Evolutionary conservation across 2,113 vertebrate species (phyloP).

Genomic region (Pristiophorus japonicus): DNA sequence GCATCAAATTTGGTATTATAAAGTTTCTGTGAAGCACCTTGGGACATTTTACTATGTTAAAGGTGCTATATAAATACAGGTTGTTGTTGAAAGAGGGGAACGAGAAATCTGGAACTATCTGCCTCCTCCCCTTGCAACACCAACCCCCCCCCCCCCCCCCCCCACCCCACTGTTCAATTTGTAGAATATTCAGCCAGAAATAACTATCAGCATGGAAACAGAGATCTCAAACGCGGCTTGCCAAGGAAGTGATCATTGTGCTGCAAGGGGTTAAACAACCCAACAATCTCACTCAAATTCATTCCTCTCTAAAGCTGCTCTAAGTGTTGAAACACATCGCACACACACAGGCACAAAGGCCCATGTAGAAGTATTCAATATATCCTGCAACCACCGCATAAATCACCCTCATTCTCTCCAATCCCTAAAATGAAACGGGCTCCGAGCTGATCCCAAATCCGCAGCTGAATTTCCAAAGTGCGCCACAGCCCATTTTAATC

Average conservation of each 20-base stretch:
- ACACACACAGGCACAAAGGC: background rate
- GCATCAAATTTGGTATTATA: too few species aligned
- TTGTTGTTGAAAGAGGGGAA: too few species aligned
- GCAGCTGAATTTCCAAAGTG: background rate
- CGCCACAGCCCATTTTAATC: background rate
- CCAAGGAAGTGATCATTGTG: background rate
- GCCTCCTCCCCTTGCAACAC: background rate
- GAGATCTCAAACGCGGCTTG: background rate
- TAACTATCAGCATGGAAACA: background rate
- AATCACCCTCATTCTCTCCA: background rate
- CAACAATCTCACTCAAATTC: background rate
- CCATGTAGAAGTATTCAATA: background rate
- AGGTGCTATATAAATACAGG: too few species aligned
- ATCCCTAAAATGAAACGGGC: background rate
- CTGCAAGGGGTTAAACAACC: background rate
- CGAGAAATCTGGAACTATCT: too few species aligned
- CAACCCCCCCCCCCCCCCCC: too few species aligned
- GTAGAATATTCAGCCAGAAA: background rate
- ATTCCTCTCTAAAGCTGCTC: background rate
- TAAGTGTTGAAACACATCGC: background rate
- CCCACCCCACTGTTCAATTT: too few species aligned
- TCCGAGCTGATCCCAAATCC: background rate
- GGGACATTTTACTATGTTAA: too few species aligned
- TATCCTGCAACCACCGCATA: background rate
- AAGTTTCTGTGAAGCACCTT: too few species aligned